These are phyloP conservation scores for Forbesichthys papilliferus DNA, from an alignment of 2,113 vertebrate species.

Conservation along the genomic window DNA sequence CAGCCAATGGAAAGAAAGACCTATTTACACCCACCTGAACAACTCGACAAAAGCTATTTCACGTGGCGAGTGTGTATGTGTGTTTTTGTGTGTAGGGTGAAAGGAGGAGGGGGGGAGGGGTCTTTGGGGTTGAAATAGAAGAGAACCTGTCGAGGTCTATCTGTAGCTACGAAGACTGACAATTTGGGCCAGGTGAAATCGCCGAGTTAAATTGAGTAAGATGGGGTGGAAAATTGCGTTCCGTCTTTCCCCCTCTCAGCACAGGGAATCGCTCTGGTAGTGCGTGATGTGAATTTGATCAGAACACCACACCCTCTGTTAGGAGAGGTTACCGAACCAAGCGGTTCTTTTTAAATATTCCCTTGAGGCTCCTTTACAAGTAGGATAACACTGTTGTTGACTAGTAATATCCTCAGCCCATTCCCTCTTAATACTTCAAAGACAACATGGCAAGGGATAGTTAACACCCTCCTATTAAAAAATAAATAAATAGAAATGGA, in stretches of 20 bases:
- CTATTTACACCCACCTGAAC: conserved; percentile 43
- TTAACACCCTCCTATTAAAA: neutral
- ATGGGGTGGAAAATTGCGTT: conserved; percentile 46
- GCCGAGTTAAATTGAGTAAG: conserved; percentile 43
- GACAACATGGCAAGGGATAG: neutral
- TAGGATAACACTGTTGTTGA: conserved; percentile 5
- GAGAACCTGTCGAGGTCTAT: conserved; percentile 18
- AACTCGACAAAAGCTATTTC: conserved; percentile 28
- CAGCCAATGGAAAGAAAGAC: conserved; percentile 20
- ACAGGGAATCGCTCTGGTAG: conserved; percentile 19
- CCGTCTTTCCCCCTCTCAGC: conserved; percentile 24
- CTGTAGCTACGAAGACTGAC: conserved; percentile 36
- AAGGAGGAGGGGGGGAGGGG: neutral
- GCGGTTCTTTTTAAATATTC: conserved; percentile 21
- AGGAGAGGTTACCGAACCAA: conserved; percentile 18
- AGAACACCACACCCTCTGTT: conserved; percentile 20
- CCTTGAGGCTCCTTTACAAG: conserved; percentile 1
- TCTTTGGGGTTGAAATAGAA: neutral
- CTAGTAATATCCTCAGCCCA: conserved; percentile 7
- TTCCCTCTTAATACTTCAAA: neutral
- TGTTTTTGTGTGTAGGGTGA: neutral
- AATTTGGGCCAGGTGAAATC: conserved; percentile 37
- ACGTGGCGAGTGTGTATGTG: conserved; percentile 19
- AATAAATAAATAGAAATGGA: neutral
- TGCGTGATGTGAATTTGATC: conserved; percentile 26